Conservation (phyloP, 2,797 vertebrate species). For the Acanthornis magna region DNA sequence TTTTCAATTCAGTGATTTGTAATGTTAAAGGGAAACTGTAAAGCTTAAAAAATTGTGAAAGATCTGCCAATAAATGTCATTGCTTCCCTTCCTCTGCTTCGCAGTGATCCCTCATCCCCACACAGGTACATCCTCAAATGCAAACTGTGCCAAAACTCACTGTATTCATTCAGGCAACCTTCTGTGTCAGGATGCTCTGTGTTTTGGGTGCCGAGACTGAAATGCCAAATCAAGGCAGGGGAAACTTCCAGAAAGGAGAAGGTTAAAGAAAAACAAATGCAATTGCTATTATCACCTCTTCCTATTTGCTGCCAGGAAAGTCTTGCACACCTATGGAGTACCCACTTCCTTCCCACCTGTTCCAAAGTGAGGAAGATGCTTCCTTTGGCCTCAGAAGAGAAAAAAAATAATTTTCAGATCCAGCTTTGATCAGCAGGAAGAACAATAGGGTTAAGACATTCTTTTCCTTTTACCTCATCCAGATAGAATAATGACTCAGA, state of each 20-base stretch:
- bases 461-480: background rate
- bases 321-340: background rate
- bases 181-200: background rate
- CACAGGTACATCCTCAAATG: background rate
- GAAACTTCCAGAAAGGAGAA: background rate
- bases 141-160: background rate
- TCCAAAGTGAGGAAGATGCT: background rate
- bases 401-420: background rate
- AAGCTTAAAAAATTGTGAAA: background rate
- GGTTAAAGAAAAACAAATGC: background rate
- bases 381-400: background rate
- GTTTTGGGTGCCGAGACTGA: background rate
- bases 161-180: accelerated
- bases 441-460: background rate
- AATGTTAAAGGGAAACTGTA: background rate
- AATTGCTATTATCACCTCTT: background rate
- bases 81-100: background rate
- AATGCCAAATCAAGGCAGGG: background rate
- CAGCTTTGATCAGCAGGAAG: background rate
- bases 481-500: background rate
- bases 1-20: background rate
- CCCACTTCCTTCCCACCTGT: background rate
- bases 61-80: background rate
- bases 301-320: background rate
- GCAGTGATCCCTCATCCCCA: background rate